Conservation (phyloP, 2,113 vertebrate species). For the Desmodus rotundus region DNA sequence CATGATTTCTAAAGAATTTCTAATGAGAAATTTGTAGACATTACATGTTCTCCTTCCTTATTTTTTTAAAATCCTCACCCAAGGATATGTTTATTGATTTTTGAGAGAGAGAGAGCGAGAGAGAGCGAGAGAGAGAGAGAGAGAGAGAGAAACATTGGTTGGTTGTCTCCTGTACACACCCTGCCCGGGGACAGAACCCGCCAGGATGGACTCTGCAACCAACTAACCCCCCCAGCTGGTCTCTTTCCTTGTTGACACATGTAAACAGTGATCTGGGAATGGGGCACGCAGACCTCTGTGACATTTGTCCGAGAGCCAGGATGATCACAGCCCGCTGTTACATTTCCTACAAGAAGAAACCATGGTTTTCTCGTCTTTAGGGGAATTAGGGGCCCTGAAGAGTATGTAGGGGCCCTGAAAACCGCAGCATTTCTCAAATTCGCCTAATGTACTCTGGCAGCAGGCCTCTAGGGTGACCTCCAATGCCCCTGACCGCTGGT, state of each 20-base stretch:
- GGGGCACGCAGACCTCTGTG: background rate
- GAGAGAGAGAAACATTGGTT: too few species aligned
- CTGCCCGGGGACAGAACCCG: too few species aligned
- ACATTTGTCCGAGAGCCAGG: background rate
- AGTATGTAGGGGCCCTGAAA: background rate
- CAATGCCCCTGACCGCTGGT: background rate
- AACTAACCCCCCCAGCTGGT: too few species aligned
- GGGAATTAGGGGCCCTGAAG: background rate
- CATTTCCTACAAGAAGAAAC: background rate
- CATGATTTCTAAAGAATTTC: background rate
- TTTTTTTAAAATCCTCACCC: too few species aligned
- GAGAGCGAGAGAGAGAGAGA: too few species aligned
- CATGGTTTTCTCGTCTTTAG: background rate
- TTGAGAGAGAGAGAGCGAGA: too few species aligned
- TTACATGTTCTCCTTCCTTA: background rate
- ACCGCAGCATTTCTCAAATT: background rate
- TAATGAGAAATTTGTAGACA: background rate
- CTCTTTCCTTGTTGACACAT: background rate
- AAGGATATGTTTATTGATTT: too few species aligned
- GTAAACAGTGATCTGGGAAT: background rate
- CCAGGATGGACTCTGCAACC: too few species aligned
- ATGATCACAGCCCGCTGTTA: background rate
- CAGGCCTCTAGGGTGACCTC: background rate
- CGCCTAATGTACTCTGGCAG: background rate
- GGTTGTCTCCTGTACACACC: too few species aligned